A percentile compares a stretch with the other conserved stretches of the same genome.
Conservation (phyloP, 1,140 invertebrate genomes). For the Solenopsis invicta region DNA sequence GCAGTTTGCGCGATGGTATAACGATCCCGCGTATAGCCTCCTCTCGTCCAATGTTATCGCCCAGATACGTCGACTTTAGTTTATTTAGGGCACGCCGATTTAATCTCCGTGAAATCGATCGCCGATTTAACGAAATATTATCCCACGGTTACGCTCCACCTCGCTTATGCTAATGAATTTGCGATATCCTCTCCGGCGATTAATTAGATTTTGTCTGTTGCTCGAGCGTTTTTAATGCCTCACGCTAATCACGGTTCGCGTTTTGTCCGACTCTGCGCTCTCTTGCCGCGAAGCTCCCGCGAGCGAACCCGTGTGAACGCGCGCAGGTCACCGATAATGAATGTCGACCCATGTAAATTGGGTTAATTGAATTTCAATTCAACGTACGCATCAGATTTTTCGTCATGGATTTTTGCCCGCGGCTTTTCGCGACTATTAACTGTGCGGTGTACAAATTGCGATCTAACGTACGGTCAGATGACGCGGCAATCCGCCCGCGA, state of each 20-base stretch:
- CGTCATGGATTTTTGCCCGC: slow-evolving; percentile 15
- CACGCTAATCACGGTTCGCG: slow-evolving; percentile 48
- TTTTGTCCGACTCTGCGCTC: slow-evolving; percentile 21
- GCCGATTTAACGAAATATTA: slow-evolving; percentile 44
- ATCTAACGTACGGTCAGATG: slow-evolving; percentile 19
- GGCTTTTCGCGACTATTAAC: slow-evolving; percentile 57
- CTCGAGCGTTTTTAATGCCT: slow-evolving; percentile 66
- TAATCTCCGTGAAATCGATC: slow-evolving; percentile 50
- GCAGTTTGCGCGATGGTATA: slow-evolving; percentile 32
- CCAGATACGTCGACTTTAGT: slow-evolving; percentile 27
- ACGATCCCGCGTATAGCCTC: background rate
- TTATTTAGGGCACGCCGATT: slow-evolving; percentile 41
- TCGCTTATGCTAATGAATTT: slow-evolving; percentile 64
- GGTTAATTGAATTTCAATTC: slow-evolving; percentile 56
- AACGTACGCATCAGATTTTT: slow-evolving; percentile 34
- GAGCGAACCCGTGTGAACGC: background rate
- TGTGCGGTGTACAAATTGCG: slow-evolving; percentile 25
- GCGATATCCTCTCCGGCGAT: slow-evolving; percentile 64
- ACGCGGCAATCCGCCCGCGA: background rate
- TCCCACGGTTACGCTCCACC: slow-evolving; percentile 1
- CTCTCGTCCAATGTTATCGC: slow-evolving; percentile 28
- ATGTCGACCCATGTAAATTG: slow-evolving; percentile 62
- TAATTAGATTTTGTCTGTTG: slow-evolving; percentile 65
- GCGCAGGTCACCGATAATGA: slow-evolving; percentile 54
- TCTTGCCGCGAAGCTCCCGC: slow-evolving; percentile 17